These are phyloP conservation scores for Coreoperca whiteheadi DNA, from an alignment of 2,113 vertebrate genomes.

Conservation along the genomic window DNA sequence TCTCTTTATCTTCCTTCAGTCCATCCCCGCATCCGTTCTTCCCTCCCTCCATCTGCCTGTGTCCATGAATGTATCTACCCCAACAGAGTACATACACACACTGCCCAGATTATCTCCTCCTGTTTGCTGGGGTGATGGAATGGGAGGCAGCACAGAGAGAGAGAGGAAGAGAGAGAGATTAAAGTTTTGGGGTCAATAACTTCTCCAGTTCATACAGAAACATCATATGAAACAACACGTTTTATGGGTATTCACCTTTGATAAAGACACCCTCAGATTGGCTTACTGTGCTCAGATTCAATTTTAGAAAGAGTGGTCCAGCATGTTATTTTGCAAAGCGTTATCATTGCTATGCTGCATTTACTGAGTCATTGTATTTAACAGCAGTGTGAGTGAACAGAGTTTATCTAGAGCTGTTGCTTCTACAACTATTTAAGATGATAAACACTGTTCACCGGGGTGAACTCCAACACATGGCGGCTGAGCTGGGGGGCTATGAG, in stretches of 20 bases:
- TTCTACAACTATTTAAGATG: neutral
- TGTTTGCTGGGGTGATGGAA: constrained; percentile 43
- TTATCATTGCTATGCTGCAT: neutral
- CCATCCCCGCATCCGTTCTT: constrained; percentile 3
- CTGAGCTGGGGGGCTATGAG: too few relatives aligned
- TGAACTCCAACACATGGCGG: too few relatives aligned
- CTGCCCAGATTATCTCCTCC: constrained; percentile 68
- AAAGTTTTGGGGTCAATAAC: constrained; percentile 52
- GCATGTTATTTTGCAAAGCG: neutral
- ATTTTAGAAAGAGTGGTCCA: constrained; percentile 2
- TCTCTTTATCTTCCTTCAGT: constrained; percentile 45
- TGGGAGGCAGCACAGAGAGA: constrained; percentile 1
- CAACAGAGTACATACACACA: constrained; percentile 33
- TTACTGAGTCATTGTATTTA: constrained; percentile 5
- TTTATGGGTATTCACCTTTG: neutral
- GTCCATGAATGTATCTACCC: constrained; percentile 26
- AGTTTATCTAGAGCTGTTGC: neutral
- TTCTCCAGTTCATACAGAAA: constrained; percentile 27
- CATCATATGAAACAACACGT: constrained; percentile 23
- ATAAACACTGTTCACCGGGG: too few relatives aligned
- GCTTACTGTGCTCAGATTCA: constrained; percentile 7
- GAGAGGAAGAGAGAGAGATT: constrained; percentile 49
- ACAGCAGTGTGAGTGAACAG: neutral
- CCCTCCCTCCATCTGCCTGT: constrained; percentile 23
- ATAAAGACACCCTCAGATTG: constrained; percentile 28